phyloP scores from a whole-genome alignment of 1,140 invertebrate species.

The Charaxes varanes region DNA sequence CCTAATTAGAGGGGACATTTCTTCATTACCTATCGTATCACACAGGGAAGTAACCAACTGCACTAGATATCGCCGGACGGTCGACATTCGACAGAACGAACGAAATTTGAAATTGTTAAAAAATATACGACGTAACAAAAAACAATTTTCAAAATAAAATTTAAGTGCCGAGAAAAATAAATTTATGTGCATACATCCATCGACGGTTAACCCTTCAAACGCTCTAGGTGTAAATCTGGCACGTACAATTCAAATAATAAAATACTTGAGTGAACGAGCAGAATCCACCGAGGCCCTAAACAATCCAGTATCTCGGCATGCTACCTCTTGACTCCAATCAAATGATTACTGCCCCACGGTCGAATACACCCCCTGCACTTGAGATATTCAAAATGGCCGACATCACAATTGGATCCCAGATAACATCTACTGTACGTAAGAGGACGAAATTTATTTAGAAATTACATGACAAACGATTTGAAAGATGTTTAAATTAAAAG shows the following conservation, averaged over 20 bases:
- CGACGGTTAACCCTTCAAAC: slow-evolving; percentile 60
- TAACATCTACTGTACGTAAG: slow-evolving; percentile 30
- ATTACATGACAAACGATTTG: too few relatives aligned
- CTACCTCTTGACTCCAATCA: slow-evolving; percentile 71
- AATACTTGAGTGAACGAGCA: slow-evolving; percentile 38
- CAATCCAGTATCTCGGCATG: slow-evolving; percentile 56
- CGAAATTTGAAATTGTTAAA: too few relatives aligned
- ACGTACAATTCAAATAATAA: slow-evolving; percentile 48
- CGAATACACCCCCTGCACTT: slow-evolving; percentile 47
- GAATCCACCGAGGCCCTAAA: slow-evolving; percentile 49
- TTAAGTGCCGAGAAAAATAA: too few relatives aligned
- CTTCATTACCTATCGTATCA: too few relatives aligned
- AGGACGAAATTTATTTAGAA: slow-evolving; percentile 11
- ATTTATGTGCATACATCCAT: slow-evolving; percentile 35
- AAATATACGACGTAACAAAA: too few relatives aligned
- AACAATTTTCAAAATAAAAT: too few relatives aligned
- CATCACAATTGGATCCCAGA: slow-evolving; percentile 38
- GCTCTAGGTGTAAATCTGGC: slow-evolving; percentile 58
- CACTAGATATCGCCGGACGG: too few relatives aligned
- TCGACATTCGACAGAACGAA: too few relatives aligned
- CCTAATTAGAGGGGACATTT: too few relatives aligned
- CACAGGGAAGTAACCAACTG: too few relatives aligned
- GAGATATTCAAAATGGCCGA: slow-evolving; percentile 69
- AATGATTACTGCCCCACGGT: slow-evolving; percentile 68
- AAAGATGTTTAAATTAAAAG: too few relatives aligned